phyloP scores from a whole-genome alignment of 2,888 invertebrate species.

The Psylliodes chrysocephalus region DNA sequence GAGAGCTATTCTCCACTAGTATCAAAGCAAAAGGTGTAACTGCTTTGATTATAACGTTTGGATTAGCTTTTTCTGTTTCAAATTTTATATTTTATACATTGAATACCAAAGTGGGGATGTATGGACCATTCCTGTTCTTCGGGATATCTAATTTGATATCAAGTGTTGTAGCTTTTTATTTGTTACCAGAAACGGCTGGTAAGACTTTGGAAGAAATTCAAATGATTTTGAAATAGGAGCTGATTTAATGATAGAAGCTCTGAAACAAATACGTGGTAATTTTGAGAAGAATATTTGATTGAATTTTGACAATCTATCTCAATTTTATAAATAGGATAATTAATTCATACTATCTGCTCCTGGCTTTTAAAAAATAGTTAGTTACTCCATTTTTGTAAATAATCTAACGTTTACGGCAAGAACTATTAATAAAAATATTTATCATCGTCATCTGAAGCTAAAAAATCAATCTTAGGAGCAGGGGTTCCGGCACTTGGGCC shows the following conservation, averaged over 20 bases:
- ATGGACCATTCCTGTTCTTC: constrained; percentile 23
- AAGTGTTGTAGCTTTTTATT: constrained; percentile 11
- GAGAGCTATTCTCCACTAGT: constrained; percentile 55
- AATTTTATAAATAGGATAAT: too few species aligned
- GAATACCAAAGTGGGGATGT: constrained; percentile 41
- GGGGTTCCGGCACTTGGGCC: too few species aligned
- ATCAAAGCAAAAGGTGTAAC: constrained; percentile 52
- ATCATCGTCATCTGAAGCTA: too few species aligned
- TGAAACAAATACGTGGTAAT: too few species aligned
- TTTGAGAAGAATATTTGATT: too few species aligned
- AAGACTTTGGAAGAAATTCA: constrained; percentile 39
- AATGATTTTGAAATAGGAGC: background rate
- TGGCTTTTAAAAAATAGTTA: too few species aligned
- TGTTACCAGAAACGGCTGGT: constrained; percentile 35
- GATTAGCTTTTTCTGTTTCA: constrained; percentile 43
- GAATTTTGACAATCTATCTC: too few species aligned
- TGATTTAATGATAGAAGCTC: background rate
- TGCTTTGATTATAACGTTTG: constrained; percentile 46
- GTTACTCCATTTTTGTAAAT: too few species aligned
- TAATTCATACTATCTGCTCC: too few species aligned
- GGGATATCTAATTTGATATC: constrained; percentile 7
- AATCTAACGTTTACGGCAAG: too few species aligned
- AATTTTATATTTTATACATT: constrained; percentile 56
- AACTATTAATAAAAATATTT: too few species aligned
- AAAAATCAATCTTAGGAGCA: too few species aligned